These are phyloP conservation scores for Heptranchias perlo DNA, from an alignment of 2,113 vertebrate genomes.

Conservation along the genomic window DNA sequence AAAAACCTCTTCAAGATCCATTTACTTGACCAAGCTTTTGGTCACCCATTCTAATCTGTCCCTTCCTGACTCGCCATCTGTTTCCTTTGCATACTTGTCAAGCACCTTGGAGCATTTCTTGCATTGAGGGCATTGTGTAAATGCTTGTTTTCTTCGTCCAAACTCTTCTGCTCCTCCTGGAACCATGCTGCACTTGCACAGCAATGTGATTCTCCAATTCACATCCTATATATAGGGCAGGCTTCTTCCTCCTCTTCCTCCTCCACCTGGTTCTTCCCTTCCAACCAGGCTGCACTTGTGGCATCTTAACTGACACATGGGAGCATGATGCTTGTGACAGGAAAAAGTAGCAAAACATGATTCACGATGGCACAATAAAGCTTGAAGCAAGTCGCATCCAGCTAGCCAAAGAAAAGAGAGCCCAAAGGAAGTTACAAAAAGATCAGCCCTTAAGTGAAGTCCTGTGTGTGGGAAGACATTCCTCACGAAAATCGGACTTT, in stretches of 20 bases:
- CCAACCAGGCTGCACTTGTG: background rate
- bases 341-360: background rate
- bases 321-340: background rate
- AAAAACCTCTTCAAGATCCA: background rate
- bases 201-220: background rate
- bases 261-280: too few relatives aligned
- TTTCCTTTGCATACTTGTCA: background rate
- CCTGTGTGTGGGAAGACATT: background rate
- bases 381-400: background rate
- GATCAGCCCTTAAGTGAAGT: background rate
- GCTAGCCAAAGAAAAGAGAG: background rate
- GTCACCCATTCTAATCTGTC: background rate
- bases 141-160: background rate
- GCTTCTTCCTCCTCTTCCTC: background rate
- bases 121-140: background rate
- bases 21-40: background rate
- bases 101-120: background rate
- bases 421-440: background rate
- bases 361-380: background rate
- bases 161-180: background rate
- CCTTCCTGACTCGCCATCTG: background rate
- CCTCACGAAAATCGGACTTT: background rate
- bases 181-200: background rate
- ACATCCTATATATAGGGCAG: background rate
- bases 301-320: background rate